Base-by-base conservation (phyloP, 2,888 invertebrate species). In the Acanthococcus lagerstroemiae region DNA sequence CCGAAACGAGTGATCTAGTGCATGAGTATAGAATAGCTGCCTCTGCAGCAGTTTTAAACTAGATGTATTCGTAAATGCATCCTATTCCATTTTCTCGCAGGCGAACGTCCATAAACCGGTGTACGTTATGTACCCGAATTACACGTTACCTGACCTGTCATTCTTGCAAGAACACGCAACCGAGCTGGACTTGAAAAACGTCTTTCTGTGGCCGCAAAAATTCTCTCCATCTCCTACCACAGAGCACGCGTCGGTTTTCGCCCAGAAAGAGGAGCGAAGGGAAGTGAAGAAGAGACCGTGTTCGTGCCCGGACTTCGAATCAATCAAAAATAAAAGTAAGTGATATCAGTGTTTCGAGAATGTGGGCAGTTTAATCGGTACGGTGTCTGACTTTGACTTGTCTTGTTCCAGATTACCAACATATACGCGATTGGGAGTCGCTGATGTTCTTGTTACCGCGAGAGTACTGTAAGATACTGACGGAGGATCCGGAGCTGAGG, bases 391-490 rank as follows among this genome's bases (percentile, higher is more conserved):
- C 15, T n/a, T 22, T 37, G 7, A 45, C 21, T 56, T 61, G 19
- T 6, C 19, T 44, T 50, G 24, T 65, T 68, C 3, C 56, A 71
- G 72, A 71, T 19, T 84, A 90, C 69, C 82, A 84, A 48, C 93
- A 94, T 74, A 86, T 95, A 7, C 84, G 86, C 74, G 95, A 95
- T 76, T 95, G 95, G 95, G 90, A 92, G 73, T 94, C 93, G 0
- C 78, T 95, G 60, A 90, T 89, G 72, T 87, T 94, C 71, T 80
- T 95, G 56, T 77, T 95, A 69, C 95, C 95, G 3, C 79, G 82
- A 70, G 92, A 95, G 76, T 91, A 88, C 75, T 83, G 84, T 69
- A 85, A 86, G 73, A 81, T 91, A 70, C 75, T 93, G 57, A 82
- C 85, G 17, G 88, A 90, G 75, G 83, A 90, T 72, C 90, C 90